These are phyloP conservation scores for Syrmaticus mikado DNA, from an alignment of 2,113 vertebrate genomes.

Conservation along the genomic window DNA sequence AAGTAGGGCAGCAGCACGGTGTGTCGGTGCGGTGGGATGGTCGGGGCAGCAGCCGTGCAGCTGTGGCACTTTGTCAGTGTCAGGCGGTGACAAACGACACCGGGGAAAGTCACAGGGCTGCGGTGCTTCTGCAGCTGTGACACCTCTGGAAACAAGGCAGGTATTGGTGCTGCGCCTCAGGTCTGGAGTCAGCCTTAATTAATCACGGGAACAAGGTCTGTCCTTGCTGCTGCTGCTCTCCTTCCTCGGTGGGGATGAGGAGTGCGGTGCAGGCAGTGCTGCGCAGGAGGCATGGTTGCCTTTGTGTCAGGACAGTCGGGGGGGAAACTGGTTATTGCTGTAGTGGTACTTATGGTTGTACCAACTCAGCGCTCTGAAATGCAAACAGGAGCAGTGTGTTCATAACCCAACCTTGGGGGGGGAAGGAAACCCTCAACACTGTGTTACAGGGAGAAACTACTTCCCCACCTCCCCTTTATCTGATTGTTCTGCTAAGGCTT, in stretches of 20 bases:
- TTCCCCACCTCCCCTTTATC: neutral
- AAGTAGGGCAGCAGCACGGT: conserved; percentile 39
- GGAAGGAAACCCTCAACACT: neutral
- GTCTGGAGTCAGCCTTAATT: conserved; percentile 64
- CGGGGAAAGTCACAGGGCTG: conserved; percentile 71
- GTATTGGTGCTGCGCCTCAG: conserved; percentile 63
- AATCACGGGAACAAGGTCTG: conserved; percentile 57
- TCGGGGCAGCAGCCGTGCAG: conserved; percentile 71
- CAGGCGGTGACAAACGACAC: conserved; percentile 85
- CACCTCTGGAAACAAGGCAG: conserved; percentile 69
- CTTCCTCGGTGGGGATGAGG: neutral
- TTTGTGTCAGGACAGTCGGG: fast-evolving
- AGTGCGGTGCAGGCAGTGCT: neutral
- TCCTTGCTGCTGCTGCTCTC: neutral
- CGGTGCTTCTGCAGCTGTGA: conserved; percentile 70
- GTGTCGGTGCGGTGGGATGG: neutral
- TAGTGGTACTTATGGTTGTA: neutral
- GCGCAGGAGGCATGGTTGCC: neutral
- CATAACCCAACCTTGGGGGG: neutral
- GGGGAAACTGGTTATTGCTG: neutral
- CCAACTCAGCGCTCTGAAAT: neutral
- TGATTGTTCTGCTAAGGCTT: neutral
- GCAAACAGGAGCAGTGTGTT: neutral
- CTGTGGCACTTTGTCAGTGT: conserved; percentile 80
- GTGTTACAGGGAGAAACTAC: neutral